Percentiles rank a stretch among this genome's conserved stretches.
These are phyloP conservation scores for Haemorhous mexicanus DNA, from an alignment of 2,113 vertebrate genomes.

Conservation along the genomic window DNA sequence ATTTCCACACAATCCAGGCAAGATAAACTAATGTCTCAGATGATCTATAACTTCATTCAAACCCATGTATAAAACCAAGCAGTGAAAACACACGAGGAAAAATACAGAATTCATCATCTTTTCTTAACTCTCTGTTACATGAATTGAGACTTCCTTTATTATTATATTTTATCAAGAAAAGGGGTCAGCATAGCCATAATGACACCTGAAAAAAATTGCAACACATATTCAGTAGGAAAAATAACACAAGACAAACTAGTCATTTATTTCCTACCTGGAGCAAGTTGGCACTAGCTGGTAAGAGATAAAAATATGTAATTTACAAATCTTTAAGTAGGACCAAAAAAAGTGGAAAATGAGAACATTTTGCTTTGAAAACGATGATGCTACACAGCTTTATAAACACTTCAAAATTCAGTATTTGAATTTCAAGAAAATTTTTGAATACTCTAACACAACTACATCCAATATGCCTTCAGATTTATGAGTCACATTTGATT, in stretches of 20 bases:
- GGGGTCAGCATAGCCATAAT: background rate
- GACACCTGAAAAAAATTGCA: background rate
- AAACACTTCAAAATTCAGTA: background rate
- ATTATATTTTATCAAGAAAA: background rate
- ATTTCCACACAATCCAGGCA: background rate
- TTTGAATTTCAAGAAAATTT: background rate
- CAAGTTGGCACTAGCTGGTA: background rate
- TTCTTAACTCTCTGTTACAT: background rate
- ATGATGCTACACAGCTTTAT: background rate
- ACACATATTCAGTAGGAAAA: background rate
- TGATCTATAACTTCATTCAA: background rate
- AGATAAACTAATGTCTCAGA: background rate
- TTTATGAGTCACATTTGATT: background rate
- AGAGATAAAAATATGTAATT: background rate
- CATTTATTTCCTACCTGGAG: background rate
- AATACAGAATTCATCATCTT: background rate
- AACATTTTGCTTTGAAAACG: background rate
- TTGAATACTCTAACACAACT: background rate
- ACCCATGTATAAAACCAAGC: background rate
- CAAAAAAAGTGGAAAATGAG: background rate
- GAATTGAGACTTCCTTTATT: background rate
- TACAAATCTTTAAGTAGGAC: background rate
- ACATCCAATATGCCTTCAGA: background rate
- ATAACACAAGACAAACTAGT: background rate
- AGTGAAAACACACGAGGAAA: background rate